Evolutionary conservation across 2,113 vertebrate genomes (phyloP).

Genomic region (Labeo catla): DNA sequence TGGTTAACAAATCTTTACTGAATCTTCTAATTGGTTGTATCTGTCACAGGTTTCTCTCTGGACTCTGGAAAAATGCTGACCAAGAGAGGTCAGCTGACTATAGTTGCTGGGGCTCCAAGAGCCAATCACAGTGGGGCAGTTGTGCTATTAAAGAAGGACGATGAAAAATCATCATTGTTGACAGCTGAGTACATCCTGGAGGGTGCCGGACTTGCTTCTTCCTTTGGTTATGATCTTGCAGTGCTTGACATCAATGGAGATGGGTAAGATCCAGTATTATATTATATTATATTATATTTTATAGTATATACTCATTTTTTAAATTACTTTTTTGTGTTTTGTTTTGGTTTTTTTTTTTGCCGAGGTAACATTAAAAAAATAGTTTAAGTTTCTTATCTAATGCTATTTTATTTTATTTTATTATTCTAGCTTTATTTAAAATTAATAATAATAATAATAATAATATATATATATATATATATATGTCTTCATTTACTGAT

Average conservation of each 20-base stretch:
- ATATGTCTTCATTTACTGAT: neutral
- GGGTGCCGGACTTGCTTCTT: constrained; percentile 93
- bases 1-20: neutral
- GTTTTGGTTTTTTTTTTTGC: neutral
- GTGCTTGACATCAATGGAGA: constrained; percentile 93
- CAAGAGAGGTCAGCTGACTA: constrained; percentile 83
- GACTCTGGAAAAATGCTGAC: constrained; percentile 86
- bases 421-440: neutral
- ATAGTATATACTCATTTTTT: neutral
- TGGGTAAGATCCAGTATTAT: constrained; percentile 74
- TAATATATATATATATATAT: neutral
- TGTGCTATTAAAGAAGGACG: constrained; percentile 83
- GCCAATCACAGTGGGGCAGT: constrained; percentile 92
- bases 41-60: constrained; percentile 88
- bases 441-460: neutral
- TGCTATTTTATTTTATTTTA: neutral
- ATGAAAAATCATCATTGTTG: constrained; percentile 57
- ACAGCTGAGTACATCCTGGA: constrained; percentile 81
- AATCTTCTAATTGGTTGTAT: constrained; percentile 21
- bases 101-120: constrained; percentile 95
- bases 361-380: neutral
- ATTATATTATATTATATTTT: neutral
- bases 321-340: neutral
- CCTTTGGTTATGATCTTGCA: constrained; percentile 94
- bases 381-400: neutral